Conservation (phyloP, 1,140 invertebrate species). For the Ceratina japonica region DNA sequence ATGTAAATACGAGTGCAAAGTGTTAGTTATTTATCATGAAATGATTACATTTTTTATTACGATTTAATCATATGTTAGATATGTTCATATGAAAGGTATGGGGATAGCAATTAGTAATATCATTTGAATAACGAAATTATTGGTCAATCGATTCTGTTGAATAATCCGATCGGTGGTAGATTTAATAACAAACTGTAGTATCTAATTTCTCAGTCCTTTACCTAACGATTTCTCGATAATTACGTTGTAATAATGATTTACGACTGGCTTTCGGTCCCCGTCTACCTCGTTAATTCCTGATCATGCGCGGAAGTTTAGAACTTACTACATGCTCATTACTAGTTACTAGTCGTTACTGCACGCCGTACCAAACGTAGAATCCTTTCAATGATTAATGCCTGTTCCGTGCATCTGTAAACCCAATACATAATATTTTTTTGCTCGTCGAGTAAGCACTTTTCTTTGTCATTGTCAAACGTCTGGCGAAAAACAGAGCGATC, state of each 20-base stretch:
- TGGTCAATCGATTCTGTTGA: conserved; percentile 26
- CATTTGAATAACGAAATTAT: conserved; percentile 16
- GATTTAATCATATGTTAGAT: too few species aligned
- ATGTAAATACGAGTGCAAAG: too few species aligned
- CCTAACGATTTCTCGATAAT: conserved; percentile 49
- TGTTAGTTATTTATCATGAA: too few species aligned
- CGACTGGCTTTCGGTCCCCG: conserved; percentile 52
- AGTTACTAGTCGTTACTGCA: conserved; percentile 13
- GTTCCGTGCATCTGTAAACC: conserved; percentile 33
- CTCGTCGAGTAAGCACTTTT: neutral
- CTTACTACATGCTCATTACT: conserved; percentile 54
- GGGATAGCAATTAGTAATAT: too few species aligned
- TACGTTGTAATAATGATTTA: conserved; percentile 66
- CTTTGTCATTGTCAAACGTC: neutral
- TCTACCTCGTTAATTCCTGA: conserved; percentile 59
- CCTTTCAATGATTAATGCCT: conserved; percentile 55
- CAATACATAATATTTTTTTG: conserved; percentile 50
- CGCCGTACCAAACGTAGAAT: conserved; percentile 52
- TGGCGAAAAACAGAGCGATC: neutral
- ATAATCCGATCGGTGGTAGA: neutral
- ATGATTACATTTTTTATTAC: too few species aligned
- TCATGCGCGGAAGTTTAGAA: conserved; percentile 55
- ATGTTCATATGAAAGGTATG: neutral
- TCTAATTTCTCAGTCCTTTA: conserved; percentile 43
- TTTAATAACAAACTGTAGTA: conserved; percentile 33